These are phyloP conservation scores for Brachionus paranguensis DNA, from an alignment of 1,140 invertebrate genomes.

Conservation along the genomic window DNA sequence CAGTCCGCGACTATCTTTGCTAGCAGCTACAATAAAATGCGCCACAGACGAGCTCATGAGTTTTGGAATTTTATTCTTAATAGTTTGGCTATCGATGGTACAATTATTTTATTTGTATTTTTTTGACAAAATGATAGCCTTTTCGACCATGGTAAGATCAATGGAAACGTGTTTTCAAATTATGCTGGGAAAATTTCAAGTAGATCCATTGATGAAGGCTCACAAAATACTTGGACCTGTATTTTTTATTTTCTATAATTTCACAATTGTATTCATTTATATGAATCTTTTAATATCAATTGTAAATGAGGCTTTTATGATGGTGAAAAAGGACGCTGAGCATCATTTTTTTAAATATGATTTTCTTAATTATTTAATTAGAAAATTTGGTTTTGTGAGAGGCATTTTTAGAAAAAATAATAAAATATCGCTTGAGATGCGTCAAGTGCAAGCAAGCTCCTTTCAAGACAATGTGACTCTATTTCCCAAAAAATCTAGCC, in stretches of 20 bases:
- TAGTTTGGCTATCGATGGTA: constrained; percentile 54
- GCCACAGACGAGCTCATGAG: constrained; percentile 48
- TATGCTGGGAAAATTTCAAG: constrained; percentile 38
- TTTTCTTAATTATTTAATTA: background rate
- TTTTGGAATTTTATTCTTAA: constrained; percentile 54
- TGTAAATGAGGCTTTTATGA: constrained; percentile 5
- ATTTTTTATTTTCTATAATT: constrained; percentile 12
- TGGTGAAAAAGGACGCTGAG: constrained; percentile 18
- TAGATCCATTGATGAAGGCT: background rate
- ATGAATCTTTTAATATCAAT: constrained; percentile 35
- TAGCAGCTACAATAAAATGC: constrained; percentile 51
- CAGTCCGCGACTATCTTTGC: constrained; percentile 51
- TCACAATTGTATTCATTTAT: constrained; percentile 14
- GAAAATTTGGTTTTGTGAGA: background rate
- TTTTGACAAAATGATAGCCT: constrained; percentile 40
- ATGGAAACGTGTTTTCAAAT: constrained; percentile 39
- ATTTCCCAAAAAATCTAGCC: background rate
- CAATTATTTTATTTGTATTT: constrained; percentile 59
- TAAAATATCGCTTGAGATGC: background rate
- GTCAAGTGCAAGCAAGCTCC: background rate
- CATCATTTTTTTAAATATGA: background rate
- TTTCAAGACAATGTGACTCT: background rate
- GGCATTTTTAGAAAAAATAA: background rate
- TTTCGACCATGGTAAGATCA: background rate
- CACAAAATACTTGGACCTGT: background rate